Base-by-base conservation (phyloP, 2,888 invertebrate species). In the Drosophila kuntzei region DNA sequence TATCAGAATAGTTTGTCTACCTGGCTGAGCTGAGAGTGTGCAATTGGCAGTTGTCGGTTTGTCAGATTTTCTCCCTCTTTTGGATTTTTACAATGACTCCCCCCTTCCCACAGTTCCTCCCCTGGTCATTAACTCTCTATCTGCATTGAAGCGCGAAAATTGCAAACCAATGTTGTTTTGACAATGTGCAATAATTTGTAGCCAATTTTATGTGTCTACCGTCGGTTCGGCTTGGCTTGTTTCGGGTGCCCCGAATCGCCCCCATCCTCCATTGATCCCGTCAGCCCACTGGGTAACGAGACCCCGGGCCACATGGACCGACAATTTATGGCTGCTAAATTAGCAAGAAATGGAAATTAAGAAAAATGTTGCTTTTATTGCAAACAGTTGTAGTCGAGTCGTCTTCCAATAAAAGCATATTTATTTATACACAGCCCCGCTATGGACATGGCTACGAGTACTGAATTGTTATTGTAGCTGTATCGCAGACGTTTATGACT, bases 81-180 rank as follows among this genome's bases (percentile, higher is more conserved):
- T 27, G 25, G 57, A 34, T 54, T 61, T 36, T 39, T 29, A 57
- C 61, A 44, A 25, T 37, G 20, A 41, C 20, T 54, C 8, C 12
- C 43, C 6, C 7, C 7, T 25, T 7, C 7, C 7, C 25, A 22
- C 22, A n/a, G n/a, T n/a, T 6, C 25, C 25, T 25, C 43, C 18
- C 41, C 58, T 43, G 37, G 50, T 49, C 64, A 64, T 85, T 85
- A 80, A 66, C 46, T 75, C 60, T 79, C 76, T 73, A 81, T 83
- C 89, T 86, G 80, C 82, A 84, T 86, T 86, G 89, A 89, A 89
- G 87, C 89, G 90, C 85, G 89, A 85, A 90, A 90, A 90, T 90
- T 90, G 91, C 91, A 90, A 90, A 90, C 88, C 89, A 90, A 89
- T 90, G 91, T 90, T 90, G 86, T 88, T 89, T 88, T 90, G 90